Conservation (phyloP, 2,888 invertebrate species). For the Tetragonisca angustula region DNA sequence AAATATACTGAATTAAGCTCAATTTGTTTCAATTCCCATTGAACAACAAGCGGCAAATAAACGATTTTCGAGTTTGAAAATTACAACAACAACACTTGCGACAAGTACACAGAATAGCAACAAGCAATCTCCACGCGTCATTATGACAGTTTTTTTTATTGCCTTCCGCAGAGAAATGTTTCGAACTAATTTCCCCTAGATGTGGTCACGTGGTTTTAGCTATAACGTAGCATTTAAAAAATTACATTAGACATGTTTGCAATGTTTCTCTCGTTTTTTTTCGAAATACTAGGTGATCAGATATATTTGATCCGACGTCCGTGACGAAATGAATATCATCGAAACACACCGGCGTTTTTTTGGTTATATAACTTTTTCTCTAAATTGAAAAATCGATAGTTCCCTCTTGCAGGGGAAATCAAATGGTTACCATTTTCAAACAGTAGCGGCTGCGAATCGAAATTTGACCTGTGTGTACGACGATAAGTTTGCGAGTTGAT, state of each 20-base stretch:
- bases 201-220: not conserved
- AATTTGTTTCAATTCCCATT: conserved; percentile 7
- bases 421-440: not conserved
- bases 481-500: not conserved
- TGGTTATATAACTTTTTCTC: not conserved
- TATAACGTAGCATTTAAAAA: not conserved
- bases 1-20: not conserved
- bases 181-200: conserved; percentile 1
- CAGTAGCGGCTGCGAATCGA: not conserved
- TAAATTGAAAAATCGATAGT: conserved; percentile 1
- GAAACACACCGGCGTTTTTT: not conserved
- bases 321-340: not conserved
- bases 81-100: not conserved
- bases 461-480: not conserved
- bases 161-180: conserved; percentile 25
- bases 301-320: too few species aligned
- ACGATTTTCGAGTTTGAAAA: not conserved
- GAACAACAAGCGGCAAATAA: not conserved
- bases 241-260: not conserved
- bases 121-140: not conserved
- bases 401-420: not conserved
- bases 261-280: not conserved
- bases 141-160: conserved; percentile 15
- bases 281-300: not conserved
- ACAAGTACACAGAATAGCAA: not conserved